phyloP scores from a whole-genome alignment of 2,888 invertebrate species.

The Chirona hameri region DNA sequence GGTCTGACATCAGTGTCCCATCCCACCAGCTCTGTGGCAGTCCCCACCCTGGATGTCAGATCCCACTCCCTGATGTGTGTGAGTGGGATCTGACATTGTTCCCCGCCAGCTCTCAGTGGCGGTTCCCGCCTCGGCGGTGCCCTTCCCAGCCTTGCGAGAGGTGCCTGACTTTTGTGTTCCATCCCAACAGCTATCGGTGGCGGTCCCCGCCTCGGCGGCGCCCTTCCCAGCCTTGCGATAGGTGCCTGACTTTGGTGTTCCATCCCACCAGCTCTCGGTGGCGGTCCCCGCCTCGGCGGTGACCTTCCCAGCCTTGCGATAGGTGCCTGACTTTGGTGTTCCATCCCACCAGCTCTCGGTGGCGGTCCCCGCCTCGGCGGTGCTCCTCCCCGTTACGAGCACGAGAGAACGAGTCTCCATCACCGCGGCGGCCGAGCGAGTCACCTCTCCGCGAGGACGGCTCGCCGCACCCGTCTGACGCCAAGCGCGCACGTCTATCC shows the following conservation, averaged over 20 bases:
- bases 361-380: not conserved
- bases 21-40: not conserved
- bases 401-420: constrained; percentile 1
- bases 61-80: not conserved
- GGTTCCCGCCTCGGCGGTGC: not conserved
- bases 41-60: not conserved
- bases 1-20: too few species aligned
- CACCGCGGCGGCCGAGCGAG: not conserved
- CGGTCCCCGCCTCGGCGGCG: not conserved
- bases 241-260: not conserved
- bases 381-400: not conserved
- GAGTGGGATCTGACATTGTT: too few species aligned
- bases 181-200: not conserved
- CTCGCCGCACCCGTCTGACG: not conserved
- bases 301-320: too few species aligned
- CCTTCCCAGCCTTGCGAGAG: too few species aligned
- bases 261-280: not conserved
- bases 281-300: not conserved
- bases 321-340: not conserved
- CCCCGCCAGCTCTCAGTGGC: not conserved
- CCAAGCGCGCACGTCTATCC: not conserved
- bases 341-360: not conserved
- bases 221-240: not conserved
- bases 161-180: not conserved
- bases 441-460: not conserved